Percentiles rank a stretch among this genome's conserved stretches.
Evolutionary conservation across 2,888 invertebrate species (phyloP).

Genomic region (Sipha maydis): DNA sequence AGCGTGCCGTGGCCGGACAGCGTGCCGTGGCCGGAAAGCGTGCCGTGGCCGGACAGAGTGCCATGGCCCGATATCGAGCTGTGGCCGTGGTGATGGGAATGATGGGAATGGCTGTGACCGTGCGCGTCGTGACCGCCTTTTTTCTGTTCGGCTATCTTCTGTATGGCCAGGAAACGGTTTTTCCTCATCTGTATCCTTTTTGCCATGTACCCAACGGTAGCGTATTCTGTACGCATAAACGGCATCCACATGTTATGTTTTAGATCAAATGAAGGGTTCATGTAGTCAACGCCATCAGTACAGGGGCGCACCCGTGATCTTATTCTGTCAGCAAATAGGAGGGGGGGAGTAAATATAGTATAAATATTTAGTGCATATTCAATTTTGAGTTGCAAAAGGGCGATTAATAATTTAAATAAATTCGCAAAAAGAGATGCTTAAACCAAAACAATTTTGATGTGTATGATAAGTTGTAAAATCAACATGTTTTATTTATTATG

Average conservation of each 20-base stretch:
- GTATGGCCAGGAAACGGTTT: slow-evolving; percentile 88
- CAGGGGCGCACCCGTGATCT: too few species aligned
- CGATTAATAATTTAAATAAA: too few species aligned
- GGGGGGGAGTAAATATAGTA: too few species aligned
- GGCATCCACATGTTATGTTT: slow-evolving; percentile 2
- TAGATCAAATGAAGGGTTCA: background rate
- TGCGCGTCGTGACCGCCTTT: slow-evolving; percentile 73
- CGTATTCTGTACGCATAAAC: slow-evolving; percentile 81
- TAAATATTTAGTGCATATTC: too few species aligned
- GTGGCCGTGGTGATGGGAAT: slow-evolving; percentile 73
- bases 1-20: slow-evolving; percentile 35
- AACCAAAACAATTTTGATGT: too few species aligned
- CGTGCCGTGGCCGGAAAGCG: slow-evolving; percentile 43
- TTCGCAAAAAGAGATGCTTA: too few species aligned
- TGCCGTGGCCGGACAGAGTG: slow-evolving; percentile 43
- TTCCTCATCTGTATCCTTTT: slow-evolving; percentile 97
- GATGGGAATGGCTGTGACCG: slow-evolving; percentile 75
- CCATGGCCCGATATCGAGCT: slow-evolving; percentile 58
- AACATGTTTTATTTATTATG: too few species aligned
- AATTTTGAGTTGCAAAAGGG: too few species aligned
- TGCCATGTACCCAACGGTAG: slow-evolving; percentile 97
- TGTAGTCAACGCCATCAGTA: too few species aligned
- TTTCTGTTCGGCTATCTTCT: slow-evolving; percentile 92
- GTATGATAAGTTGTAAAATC: too few species aligned
- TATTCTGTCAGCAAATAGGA: too few species aligned